Evolutionary conservation across 2,888 invertebrate genomes (phyloP).

Genomic region (Drosophila mimica): DNA sequence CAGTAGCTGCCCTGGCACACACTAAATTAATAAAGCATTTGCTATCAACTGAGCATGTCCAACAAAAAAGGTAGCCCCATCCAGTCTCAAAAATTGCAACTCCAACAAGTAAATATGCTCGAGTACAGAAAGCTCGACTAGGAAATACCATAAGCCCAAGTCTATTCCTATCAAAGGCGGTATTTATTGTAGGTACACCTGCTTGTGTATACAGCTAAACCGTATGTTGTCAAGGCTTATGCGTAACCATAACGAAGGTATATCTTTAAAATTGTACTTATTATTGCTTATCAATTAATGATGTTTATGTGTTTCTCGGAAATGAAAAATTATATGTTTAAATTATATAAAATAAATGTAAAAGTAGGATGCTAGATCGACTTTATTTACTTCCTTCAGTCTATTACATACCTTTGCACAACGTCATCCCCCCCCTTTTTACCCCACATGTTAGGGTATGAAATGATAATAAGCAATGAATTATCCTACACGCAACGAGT

Average conservation of each 20-base stretch:
- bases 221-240: background rate
- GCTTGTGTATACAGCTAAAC: background rate
- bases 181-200: background rate
- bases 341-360: background rate
- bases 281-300: background rate
- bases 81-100: conserved; percentile 62
- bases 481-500: conserved; percentile 81
- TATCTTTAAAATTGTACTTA: background rate
- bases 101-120: conserved; percentile 6
- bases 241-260: background rate
- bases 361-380: background rate
- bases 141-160: background rate
- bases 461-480: conserved; percentile 81
- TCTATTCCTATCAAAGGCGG: background rate
- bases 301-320: background rate
- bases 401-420: background rate
- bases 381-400: background rate
- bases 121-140: background rate
- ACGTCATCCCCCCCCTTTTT: conserved; percentile 1
- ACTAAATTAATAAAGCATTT: conserved; percentile 81
- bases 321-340: background rate
- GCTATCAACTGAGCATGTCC: conserved; percentile 62
- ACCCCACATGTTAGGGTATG: conserved; percentile 29
- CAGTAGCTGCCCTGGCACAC: conserved; percentile 66
- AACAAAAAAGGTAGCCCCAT: conserved; percentile 22